These are phyloP conservation scores for Latrodectus geometricus DNA, from an alignment of 1,140 invertebrate genomes.

Conservation along the genomic window DNA sequence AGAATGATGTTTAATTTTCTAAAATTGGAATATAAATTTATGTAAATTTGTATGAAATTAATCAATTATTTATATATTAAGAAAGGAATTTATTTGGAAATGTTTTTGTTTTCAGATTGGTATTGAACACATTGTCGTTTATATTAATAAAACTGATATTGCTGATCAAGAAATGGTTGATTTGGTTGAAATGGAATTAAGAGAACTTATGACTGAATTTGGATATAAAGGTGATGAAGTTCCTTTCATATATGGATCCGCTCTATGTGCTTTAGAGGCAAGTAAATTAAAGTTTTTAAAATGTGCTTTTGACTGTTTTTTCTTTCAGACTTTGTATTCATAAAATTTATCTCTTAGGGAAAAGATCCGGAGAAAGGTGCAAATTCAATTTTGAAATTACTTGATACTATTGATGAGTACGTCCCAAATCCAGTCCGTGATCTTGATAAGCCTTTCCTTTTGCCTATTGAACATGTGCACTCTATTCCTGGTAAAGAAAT, in stretches of 20 bases:
- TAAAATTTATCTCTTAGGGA: conserved; percentile 63
- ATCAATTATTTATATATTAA: no score
- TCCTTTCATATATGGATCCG: conserved; percentile 73
- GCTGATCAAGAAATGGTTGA: conserved; percentile 74
- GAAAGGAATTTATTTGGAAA: background rate
- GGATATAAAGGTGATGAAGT: conserved; percentile 73
- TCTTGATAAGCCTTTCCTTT: conserved; percentile 92
- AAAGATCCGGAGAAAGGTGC: conserved; percentile 86
- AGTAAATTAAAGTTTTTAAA: conserved; percentile 2
- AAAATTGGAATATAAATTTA: no score
- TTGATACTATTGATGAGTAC: conserved; percentile 86
- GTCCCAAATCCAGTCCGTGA: conserved; percentile 93
- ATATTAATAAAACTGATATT: conserved; percentile 87
- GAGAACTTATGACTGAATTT: conserved; percentile 71
- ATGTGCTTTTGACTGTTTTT: background rate
- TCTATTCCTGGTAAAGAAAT: conserved; percentile 81
- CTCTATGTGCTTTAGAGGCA: conserved; percentile 72
- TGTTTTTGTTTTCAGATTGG: conserved; percentile 81
- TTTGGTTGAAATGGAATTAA: conserved; percentile 73
- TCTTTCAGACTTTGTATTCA: background rate
- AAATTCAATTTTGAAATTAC: conserved; percentile 84
- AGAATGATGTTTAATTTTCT: no score
- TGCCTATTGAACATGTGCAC: conserved; percentile 93
- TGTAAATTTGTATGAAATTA: no score
- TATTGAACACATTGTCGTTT: conserved; percentile 90